Evolutionary conservation across 2,113 vertebrate species (phyloP).

Genomic region (Eubucco bourcierii): DNA sequence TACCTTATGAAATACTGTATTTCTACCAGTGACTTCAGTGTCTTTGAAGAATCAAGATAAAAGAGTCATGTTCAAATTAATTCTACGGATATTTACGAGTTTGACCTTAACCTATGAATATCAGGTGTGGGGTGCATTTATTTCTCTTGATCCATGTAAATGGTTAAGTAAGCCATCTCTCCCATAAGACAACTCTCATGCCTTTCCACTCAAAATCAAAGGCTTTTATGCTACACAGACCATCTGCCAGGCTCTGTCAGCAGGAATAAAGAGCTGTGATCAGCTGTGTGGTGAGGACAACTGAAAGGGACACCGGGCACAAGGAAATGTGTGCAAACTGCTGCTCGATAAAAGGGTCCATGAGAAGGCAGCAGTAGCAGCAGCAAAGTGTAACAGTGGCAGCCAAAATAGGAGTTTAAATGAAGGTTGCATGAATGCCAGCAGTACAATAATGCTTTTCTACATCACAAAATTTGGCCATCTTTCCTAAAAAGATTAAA

Average conservation of each 20-base stretch:
- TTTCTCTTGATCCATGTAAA: background rate
- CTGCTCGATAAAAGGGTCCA: background rate
- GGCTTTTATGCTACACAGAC: background rate
- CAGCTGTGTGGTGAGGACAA: fast-evolving
- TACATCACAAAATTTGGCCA: background rate
- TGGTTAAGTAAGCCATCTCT: background rate
- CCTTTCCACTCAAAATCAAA: background rate
- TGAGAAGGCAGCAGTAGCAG: background rate
- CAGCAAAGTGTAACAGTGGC: background rate
- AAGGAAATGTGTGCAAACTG: background rate
- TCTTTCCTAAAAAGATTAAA: background rate
- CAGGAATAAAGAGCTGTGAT: background rate
- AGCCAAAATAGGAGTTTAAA: background rate
- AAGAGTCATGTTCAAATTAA: background rate
- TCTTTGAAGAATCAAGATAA: background rate
- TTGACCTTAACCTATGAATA: background rate
- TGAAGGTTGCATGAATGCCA: background rate
- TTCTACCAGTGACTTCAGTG: background rate
- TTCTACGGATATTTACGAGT: background rate
- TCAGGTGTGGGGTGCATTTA: background rate
- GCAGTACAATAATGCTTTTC: background rate
- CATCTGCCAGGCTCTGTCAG: background rate
- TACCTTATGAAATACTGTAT: background rate
- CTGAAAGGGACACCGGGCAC: background rate
- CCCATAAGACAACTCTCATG: fast-evolving